A percentile compares a stretch with the other conserved stretches of the same genome.
Evolutionary conservation across 2,888 invertebrate genomes (phyloP).

Genomic region (Sthenelais limicola): DNA sequence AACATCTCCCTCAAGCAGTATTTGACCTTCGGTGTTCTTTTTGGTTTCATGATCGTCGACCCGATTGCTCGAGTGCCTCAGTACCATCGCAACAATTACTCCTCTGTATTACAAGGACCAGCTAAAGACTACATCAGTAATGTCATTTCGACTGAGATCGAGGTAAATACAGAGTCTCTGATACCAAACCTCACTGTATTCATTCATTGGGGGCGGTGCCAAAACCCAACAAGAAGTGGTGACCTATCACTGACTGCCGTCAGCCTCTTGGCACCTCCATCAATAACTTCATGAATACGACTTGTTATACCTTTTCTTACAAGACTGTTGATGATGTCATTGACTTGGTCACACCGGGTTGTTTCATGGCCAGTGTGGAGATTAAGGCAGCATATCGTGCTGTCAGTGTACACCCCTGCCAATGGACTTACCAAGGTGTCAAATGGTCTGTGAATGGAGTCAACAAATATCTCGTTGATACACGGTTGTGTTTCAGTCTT

Average conservation of each 20-base stretch:
- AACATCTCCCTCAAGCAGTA: too few relatives aligned
- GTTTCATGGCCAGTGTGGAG: background rate
- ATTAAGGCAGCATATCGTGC: background rate
- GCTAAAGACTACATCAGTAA: too few relatives aligned
- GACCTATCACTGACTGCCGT: background rate
- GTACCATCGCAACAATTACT: too few relatives aligned
- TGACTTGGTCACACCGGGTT: background rate
- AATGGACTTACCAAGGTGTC: constrained; percentile 1
- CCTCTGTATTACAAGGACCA: too few relatives aligned
- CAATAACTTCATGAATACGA: background rate
- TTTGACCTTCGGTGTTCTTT: too few relatives aligned
- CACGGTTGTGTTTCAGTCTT: background rate
- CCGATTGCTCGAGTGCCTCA: too few relatives aligned
- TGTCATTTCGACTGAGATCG: too few relatives aligned
- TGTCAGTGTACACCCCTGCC: background rate
- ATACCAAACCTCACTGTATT: too few relatives aligned
- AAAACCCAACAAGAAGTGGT: too few relatives aligned
- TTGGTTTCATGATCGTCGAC: too few relatives aligned
- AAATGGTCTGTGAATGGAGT: background rate
- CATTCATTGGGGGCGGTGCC: too few relatives aligned
- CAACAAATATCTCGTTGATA: background rate
- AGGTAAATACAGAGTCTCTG: too few relatives aligned
- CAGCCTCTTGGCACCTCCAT: background rate
- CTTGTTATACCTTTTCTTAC: background rate
- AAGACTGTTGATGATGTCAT: background rate